These are phyloP conservation scores for Papilio protenor DNA, from an alignment of 2,888 invertebrate genomes.

Conservation along the genomic window DNA sequence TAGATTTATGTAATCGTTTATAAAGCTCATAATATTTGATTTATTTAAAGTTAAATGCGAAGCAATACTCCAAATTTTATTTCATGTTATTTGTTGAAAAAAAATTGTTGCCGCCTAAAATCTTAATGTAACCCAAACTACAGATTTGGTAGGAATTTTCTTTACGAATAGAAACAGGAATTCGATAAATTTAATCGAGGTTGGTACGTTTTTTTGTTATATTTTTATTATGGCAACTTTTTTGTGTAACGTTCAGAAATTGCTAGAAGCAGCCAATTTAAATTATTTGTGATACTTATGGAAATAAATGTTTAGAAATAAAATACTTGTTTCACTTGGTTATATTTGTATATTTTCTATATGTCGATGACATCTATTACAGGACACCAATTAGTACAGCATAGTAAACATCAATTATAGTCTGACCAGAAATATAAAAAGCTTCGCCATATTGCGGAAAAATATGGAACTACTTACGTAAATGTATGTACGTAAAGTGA, in stretches of 20 bases:
- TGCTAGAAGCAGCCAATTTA: conserved; percentile 28
- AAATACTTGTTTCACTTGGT: conserved; percentile 44
- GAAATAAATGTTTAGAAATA: conserved; percentile 35
- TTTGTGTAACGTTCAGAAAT: neutral
- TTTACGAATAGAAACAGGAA: neutral
- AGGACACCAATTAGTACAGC: conserved; percentile 33
- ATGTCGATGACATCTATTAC: conserved; percentile 44
- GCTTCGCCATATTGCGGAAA: too few relatives aligned
- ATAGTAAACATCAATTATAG: conserved; percentile 21
- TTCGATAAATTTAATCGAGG: neutral
- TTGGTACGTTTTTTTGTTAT: neutral
- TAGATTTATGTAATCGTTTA: conserved; percentile 48
- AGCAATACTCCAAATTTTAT: conserved; percentile 31
- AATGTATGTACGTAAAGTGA: too few relatives aligned
- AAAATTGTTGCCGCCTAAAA: neutral
- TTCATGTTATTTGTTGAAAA: conserved; percentile 8
- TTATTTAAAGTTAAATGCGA: conserved; percentile 17
- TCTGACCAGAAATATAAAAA: too few relatives aligned
- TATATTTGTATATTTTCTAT: conserved; percentile 47
- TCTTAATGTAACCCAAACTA: neutral
- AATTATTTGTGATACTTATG: conserved; percentile 39
- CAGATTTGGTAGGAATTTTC: neutral
- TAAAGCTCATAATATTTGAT: conserved; percentile 28
- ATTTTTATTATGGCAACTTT: conserved; percentile 12
- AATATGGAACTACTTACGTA: too few relatives aligned